Evolutionary conservation across 64 coral and sea anemone genomes (phyloP).

Genomic region (Catalaphyllia jardinei): DNA sequence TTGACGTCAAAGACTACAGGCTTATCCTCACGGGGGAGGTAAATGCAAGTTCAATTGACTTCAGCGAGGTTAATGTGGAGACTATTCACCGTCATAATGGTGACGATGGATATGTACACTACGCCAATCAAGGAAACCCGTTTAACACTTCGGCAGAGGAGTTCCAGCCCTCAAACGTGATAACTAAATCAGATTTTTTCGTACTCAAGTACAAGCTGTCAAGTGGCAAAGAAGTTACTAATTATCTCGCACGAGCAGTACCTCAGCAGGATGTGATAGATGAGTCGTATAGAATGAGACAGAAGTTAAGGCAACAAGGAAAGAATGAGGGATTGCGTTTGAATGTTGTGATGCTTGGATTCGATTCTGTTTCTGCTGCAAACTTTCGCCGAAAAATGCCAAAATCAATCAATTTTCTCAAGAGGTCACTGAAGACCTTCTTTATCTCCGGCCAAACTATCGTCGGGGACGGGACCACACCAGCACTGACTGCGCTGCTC

Average conservation of each 20-base stretch:
- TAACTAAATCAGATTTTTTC: constrained; percentile 74
- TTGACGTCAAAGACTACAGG: constrained; percentile 68
- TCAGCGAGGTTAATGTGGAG: constrained; percentile 43
- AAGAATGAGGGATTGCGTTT: constrained; percentile 29
- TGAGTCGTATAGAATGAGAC: background rate
- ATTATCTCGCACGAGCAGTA: constrained; percentile 69
- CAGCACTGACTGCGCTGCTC: constrained; percentile 70
- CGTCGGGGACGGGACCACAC: constrained; percentile 83
- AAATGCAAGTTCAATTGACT: background rate
- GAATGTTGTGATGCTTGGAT: constrained; percentile 75
- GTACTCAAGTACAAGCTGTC: constrained; percentile 51
- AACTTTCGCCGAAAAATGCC: constrained; percentile 75
- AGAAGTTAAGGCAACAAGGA: constrained; percentile 36
- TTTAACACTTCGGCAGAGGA: background rate
- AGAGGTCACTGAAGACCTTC: constrained; percentile 55
- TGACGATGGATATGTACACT: constrained; percentile 32
- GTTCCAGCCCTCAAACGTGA: constrained; percentile 1
- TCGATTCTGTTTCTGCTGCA: constrained; percentile 80
- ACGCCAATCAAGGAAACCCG: background rate
- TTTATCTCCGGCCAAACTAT: constrained; percentile 83
- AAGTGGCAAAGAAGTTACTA: background rate
- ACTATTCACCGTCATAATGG: constrained; percentile 46
- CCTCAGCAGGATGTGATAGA: constrained; percentile 33
- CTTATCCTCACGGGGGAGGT: constrained; percentile 56
- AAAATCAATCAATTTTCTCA: constrained; percentile 59